Evolutionary conservation across 2,113 vertebrate genomes (phyloP).

Genomic region (Ranitomeya imitator): DNA sequence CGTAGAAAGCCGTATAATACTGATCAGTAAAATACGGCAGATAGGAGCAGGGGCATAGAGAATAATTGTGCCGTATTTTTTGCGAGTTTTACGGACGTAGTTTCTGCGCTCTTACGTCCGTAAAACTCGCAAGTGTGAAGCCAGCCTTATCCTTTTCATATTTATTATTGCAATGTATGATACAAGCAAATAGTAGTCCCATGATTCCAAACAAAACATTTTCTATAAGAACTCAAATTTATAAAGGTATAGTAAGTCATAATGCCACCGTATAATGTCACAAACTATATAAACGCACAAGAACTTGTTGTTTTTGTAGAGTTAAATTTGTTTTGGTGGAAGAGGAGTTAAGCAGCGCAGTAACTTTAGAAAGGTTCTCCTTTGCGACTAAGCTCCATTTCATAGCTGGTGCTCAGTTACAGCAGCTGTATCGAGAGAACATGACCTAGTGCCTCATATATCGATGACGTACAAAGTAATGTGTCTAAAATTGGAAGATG

Average conservation of each 20-base stretch:
- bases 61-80: too few relatives aligned
- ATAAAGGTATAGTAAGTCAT: neutral
- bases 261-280: neutral
- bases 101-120: too few relatives aligned
- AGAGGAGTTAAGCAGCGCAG: conserved; percentile 17
- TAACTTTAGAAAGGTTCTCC: conserved; percentile 52
- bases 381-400: conserved; percentile 32
- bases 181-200: too few relatives aligned
- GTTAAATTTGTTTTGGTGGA: neutral
- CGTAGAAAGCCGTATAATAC: too few relatives aligned
- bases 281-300: neutral
- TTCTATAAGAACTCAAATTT: neutral
- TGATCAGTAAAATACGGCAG: too few relatives aligned
- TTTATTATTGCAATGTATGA: too few relatives aligned
- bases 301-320: neutral
- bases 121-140: too few relatives aligned
- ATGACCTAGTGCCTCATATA: conserved; percentile 54
- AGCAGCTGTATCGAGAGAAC: conserved; percentile 50
- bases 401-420: conserved; percentile 48
- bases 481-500: conserved; percentile 21
- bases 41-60: too few relatives aligned
- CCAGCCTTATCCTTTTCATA: too few relatives aligned
- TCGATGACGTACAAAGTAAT: conserved; percentile 51
- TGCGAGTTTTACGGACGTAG: too few relatives aligned
- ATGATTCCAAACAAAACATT: neutral